Base-by-base conservation (phyloP, 2,113 vertebrate species). In the Cavia aperea region DNA sequence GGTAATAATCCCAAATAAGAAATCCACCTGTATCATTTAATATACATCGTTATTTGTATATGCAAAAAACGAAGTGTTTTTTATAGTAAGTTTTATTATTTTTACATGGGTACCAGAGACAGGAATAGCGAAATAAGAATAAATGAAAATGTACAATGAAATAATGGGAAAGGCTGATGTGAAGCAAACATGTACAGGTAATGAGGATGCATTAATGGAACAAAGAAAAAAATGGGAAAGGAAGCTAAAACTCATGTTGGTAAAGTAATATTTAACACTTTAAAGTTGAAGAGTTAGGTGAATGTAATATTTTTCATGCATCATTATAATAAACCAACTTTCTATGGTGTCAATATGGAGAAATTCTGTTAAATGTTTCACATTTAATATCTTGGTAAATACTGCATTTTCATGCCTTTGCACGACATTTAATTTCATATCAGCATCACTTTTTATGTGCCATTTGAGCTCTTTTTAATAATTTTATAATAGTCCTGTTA, bases 361-460 rank as follows among this genome's bases (percentile, higher is more conserved):
- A 96, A 96, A 85, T 96, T 95, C 93, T 93, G 65, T 97, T 95
- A 94, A 95, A 95, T 95, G 46, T 83, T 96, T 93, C 96, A 88
- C 87, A 24, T 87, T 96, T 96, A 96, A 96, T 94, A 72, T 95
- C 92, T 97, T 96, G 73, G 43, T 3, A 54, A 96, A 93, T 95
- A 97, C 93, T 97, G 54, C 65, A 75, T 97, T 97, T 97, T 96
- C 68, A 49, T 97, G 95, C 54, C 86, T 95, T 97, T 98, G 97
- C 87, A 81, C 97, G 97, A 96, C 93, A 96, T 97, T 98, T 97
- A 95, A 94, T 97, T 97, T 97, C 95, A 93, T 97, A 97, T 79
- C 93, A 96, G 84, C 78, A 94, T 96, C 96, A 90, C 96, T 97
- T 97, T 97, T 97, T 96, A 97, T 97, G 95, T 97, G 95, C 92